Evolutionary conservation across 2,797 vertebrate species (phyloP), one percentile per base, ranked within the genome.

Genomic region (Acanthurus leucopareius): DNA sequence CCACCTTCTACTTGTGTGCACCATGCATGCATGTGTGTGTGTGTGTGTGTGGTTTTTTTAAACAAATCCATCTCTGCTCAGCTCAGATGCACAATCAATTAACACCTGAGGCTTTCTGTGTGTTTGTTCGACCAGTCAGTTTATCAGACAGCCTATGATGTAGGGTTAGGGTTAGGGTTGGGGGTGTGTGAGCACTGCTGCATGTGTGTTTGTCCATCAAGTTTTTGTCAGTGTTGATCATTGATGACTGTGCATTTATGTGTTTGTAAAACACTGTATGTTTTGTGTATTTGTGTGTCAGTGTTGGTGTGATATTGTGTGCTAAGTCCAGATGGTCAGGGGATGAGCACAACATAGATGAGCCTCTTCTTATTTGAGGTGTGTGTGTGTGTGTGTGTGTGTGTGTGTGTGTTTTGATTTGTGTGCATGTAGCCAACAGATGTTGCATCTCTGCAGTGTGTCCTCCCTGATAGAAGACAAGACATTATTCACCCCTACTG

Each of bases 401-500:
- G 63, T 51, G 61, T 57, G 63, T 54, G 65, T 56, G 63, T 51
- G 44, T 61, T 40, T 48, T 14, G 19, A 54, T 72, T 51, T 51
- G 64, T 38, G 66, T 47, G 48, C 32, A 60, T 68, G 44, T 45
- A 0, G 54, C 40, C 64, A 80, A 22, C 79, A 87, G 82, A 87
- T 86, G 83, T 80, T 86, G 78, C 19, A 44, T 76, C 75, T 61
- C 64, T 67, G 61, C 66, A 49, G 17, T 32, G 65, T 52, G 59
- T 79, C 63, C 57, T 65, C 80, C 83, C 80, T 87, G 72, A 85
- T 45, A 76, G 75, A 84, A 64, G 58, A 79, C 53, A 57, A 72
- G 42, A 75, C 67, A 86, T 86, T 49, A 88, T 85, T 91, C 83
- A 83, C 62, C 61, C 76, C 66, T 32, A 51, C 72, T 73, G 75